These are phyloP conservation scores for Mechanitis messenoides DNA, from an alignment of 2,888 invertebrate genomes.

Conservation along the genomic window DNA sequence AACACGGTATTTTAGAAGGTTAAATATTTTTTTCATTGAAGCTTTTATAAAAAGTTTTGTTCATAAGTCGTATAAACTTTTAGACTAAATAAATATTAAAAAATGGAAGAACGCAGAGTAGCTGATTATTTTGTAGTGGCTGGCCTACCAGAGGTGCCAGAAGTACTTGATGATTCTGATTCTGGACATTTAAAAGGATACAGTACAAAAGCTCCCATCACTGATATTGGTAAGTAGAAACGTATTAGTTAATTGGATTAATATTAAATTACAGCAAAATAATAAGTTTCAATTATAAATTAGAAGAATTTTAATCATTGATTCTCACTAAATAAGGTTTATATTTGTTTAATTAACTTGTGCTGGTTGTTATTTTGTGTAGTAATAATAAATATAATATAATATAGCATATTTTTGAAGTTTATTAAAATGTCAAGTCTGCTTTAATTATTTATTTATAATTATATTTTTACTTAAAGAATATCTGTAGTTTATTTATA, in stretches of 20 bases:
- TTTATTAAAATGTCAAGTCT: neutral
- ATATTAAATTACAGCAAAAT: neutral
- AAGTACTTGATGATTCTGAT: constrained; percentile 87
- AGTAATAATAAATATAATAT: neutral
- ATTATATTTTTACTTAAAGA: no score
- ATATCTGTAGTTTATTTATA: no score
- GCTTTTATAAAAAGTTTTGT: no score
- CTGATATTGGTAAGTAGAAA: constrained; percentile 87
- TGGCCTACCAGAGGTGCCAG: constrained; percentile 90
- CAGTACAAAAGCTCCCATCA: constrained; percentile 93
- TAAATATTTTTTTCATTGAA: neutral
- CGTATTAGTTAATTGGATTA: neutral
- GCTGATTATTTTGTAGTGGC: constrained; percentile 99
- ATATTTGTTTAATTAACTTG: neutral
- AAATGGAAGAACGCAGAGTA: constrained; percentile 90
- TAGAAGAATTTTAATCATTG: no score
- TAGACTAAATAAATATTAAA: constrained; percentile 15
- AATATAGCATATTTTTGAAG: neutral
- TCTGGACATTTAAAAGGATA: constrained; percentile 88
- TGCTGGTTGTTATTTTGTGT: neutral
- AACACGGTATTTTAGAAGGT: constrained; percentile 4
- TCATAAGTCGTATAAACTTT: constrained; percentile 1
- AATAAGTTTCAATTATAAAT: neutral
- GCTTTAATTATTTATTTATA: no score
- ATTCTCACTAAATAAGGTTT: no score